These are phyloP conservation scores for Halcyon leucocephala DNA, from an alignment of 2,797 vertebrate species.

Conservation along the genomic window DNA sequence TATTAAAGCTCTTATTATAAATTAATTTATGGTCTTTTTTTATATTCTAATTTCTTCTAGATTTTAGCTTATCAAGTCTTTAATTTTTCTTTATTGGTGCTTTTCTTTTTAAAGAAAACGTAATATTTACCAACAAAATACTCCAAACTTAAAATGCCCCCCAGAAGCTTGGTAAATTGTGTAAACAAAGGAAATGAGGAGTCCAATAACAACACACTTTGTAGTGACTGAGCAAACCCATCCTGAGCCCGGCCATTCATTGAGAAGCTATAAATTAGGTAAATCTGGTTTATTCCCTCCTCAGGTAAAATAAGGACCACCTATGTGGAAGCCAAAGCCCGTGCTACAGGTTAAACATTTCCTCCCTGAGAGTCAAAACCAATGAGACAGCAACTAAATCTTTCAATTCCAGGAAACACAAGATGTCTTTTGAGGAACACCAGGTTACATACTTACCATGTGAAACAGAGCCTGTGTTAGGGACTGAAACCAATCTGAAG, in stretches of 20 bases:
- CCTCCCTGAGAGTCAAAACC: background rate
- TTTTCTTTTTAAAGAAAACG: background rate
- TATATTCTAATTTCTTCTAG: background rate
- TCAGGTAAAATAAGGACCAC: background rate
- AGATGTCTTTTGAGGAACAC: background rate
- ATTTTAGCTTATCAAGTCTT: background rate
- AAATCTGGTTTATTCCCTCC: background rate
- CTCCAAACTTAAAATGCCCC: background rate
- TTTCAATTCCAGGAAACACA: background rate
- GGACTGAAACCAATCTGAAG: background rate
- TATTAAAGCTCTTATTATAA: background rate
- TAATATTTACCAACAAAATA: background rate
- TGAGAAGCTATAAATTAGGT: background rate
- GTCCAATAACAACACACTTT: background rate
- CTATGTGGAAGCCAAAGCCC: background rate
- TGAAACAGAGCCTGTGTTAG: background rate
- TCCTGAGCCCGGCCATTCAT: background rate
- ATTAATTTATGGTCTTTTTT: background rate
- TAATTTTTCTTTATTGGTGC: background rate
- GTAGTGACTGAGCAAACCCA: background rate
- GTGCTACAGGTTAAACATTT: background rate
- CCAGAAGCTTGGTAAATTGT: background rate
- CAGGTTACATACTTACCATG: background rate
- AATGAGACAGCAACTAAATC: background rate
- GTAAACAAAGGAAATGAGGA: background rate